These are phyloP conservation scores for Sorex araneus DNA, from an alignment of 2,113 vertebrate species.

Conservation along the genomic window DNA sequence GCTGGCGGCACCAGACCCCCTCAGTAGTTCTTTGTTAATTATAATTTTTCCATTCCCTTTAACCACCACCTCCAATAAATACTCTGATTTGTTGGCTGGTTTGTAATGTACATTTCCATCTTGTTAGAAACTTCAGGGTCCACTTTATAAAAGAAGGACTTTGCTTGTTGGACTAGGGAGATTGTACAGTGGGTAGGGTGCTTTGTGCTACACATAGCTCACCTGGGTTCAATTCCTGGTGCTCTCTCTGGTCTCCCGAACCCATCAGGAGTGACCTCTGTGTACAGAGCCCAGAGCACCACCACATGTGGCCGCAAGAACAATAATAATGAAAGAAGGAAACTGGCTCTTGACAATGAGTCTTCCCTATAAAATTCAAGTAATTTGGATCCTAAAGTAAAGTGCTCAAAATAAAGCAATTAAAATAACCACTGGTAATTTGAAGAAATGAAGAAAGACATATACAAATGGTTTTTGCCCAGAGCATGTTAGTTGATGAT, in stretches of 20 bases:
- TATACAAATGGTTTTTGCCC: slow-evolving; percentile 62
- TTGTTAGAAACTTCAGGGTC: neutral
- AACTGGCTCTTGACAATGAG: slow-evolving; percentile 46
- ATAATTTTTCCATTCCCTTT: neutral
- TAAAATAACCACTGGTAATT: slow-evolving; percentile 54
- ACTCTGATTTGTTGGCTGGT: slow-evolving; percentile 1
- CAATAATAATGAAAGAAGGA: neutral
- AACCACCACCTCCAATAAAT: neutral
- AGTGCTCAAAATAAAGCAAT: slow-evolving; percentile 35
- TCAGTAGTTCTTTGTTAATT: slow-evolving; percentile 11
- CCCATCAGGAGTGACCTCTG: too few relatives aligned
- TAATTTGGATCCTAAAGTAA: slow-evolving; percentile 46
- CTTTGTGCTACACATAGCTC: too few relatives aligned
- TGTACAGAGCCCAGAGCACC: too few relatives aligned
- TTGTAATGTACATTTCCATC: slow-evolving; percentile 47
- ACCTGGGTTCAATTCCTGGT: too few relatives aligned
- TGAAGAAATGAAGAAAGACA: slow-evolving; percentile 20
- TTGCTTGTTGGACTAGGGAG: too few relatives aligned
- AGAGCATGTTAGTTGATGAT: slow-evolving; percentile 47
- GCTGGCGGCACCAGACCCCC: neutral
- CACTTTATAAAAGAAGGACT: neutral
- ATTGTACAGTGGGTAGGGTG: too few relatives aligned
- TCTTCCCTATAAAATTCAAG: slow-evolving; percentile 30
- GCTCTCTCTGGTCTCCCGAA: too few relatives aligned
- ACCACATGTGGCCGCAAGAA: too few relatives aligned